A percentile compares a stretch with the other conserved stretches of the same genome.
Evolutionary conservation across 2,888 invertebrate species (phyloP).

Genomic region (Epirrhoe tristata): DNA sequence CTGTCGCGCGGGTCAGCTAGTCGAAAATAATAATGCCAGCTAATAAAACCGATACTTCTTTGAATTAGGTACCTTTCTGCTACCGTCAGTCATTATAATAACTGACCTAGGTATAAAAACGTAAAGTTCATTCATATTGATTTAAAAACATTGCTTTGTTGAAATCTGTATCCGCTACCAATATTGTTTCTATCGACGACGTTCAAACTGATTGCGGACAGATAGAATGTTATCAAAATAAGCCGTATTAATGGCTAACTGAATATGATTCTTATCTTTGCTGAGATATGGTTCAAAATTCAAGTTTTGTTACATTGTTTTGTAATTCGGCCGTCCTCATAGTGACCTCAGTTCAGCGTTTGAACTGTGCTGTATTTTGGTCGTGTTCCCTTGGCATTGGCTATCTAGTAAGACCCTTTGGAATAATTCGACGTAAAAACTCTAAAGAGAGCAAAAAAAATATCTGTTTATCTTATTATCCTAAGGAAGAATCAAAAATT

Average conservation of each 20-base stretch:
- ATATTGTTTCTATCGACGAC: constrained; percentile 20
- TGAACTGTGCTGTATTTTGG: constrained; percentile 39
- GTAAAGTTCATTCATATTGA: background rate
- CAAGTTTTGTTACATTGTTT: constrained; percentile 28
- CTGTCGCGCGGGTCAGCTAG: no score
- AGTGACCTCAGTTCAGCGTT: constrained; percentile 42
- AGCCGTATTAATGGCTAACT: constrained; percentile 5
- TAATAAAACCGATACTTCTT: no score
- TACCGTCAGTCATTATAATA: no score
- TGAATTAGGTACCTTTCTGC: no score
- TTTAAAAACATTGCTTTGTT: background rate
- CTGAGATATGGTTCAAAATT: constrained; percentile 32
- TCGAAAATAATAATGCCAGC: no score
- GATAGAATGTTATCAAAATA: constrained; percentile 43
- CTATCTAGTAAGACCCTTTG: constrained; percentile 24
- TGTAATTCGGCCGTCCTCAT: constrained; percentile 34
- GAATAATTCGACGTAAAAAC: background rate
- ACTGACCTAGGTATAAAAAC: background rate
- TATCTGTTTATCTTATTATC: background rate
- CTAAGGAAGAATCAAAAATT: no score
- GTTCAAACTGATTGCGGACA: constrained; percentile 22
- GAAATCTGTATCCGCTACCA: constrained; percentile 19
- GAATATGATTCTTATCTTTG: constrained; percentile 25
- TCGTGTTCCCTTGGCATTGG: constrained; percentile 43
- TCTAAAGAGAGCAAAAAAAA: background rate